These are phyloP conservation scores for Melanotaenia parkinsoni DNA, from an alignment of 2,797 vertebrate species.

Conservation along the genomic window DNA sequence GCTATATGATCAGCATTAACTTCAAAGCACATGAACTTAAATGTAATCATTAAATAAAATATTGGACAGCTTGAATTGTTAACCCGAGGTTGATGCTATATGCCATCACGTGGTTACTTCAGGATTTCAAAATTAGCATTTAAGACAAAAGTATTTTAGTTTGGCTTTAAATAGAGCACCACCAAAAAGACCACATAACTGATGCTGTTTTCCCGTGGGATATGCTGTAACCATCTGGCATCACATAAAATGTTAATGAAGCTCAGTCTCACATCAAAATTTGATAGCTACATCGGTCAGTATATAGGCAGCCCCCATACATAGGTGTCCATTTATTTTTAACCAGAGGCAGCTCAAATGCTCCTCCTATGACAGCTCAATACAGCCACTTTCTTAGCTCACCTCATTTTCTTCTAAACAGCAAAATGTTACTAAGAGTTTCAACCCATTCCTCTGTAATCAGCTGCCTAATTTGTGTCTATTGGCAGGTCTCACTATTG, in stretches of 20 bases:
- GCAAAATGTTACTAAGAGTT: too few species aligned
- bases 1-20: not conserved
- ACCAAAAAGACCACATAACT: not conserved
- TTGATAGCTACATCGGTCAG: not conserved
- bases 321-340: not conserved
- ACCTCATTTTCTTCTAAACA: too few species aligned
- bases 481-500: too few species aligned
- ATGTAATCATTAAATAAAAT: constrained; percentile 12
- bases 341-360: not conserved
- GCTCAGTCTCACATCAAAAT: not conserved
- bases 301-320: not conserved
- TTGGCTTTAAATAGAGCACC: not conserved
- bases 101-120: not conserved
- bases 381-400: not conserved
- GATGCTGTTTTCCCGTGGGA: too few species aligned
- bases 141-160: not conserved
- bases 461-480: too few species aligned
- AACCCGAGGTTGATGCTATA: not conserved
- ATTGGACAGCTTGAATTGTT: constrained; percentile 21
- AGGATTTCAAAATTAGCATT: not conserved
- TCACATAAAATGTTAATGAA: constrained; percentile 4
- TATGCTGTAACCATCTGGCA: not conserved
- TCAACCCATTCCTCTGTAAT: too few species aligned
- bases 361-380: not conserved
- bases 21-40: constrained; percentile 5